These are phyloP conservation scores for Pterocles gutturalis DNA, from an alignment of 2,113 vertebrate genomes.

Conservation along the genomic window DNA sequence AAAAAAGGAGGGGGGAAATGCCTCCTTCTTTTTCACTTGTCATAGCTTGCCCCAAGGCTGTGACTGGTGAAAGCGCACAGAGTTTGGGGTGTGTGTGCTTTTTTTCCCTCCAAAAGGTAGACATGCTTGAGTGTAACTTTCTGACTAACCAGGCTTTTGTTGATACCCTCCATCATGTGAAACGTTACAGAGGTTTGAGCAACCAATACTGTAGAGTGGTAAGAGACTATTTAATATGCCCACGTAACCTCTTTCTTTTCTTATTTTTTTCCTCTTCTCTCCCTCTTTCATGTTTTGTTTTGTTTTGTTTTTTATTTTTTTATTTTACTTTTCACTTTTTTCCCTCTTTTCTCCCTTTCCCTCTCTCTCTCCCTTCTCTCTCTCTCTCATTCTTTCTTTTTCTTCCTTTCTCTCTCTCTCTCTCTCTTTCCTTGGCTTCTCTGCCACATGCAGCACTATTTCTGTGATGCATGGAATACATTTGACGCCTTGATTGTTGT, in stretches of 20 bases:
- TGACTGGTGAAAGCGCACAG: conserved; percentile 72
- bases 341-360: conserved; percentile 58
- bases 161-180: conserved; percentile 78
- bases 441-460: conserved; percentile 97
- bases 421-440: conserved; percentile 74
- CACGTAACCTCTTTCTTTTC: conserved; percentile 94
- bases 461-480: conserved; percentile 99
- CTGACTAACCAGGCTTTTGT: conserved; percentile 82
- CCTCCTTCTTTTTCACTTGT: conserved; percentile 80
- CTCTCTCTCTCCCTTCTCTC: conserved; percentile 56
- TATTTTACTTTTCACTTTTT: conserved; percentile 67
- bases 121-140: conserved; percentile 68
- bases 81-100: conserved; percentile 74
- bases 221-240: conserved; percentile 83
- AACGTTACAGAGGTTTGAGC: conserved; percentile 78
- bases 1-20: conserved; percentile 71
- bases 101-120: conserved; percentile 70
- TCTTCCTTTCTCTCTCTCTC: conserved; percentile 31
- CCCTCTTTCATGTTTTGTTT: conserved; percentile 81
- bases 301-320: conserved; percentile 63
- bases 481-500: conserved; percentile 99
- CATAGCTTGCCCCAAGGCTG: conserved; percentile 68
- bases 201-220: conserved; percentile 81
- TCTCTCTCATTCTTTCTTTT: conserved; percentile 31
- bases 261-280: conserved; percentile 94